Evolutionary conservation across 2,113 vertebrate genomes (phyloP).

Genomic region (Ibidorhyncha struthersii): DNA sequence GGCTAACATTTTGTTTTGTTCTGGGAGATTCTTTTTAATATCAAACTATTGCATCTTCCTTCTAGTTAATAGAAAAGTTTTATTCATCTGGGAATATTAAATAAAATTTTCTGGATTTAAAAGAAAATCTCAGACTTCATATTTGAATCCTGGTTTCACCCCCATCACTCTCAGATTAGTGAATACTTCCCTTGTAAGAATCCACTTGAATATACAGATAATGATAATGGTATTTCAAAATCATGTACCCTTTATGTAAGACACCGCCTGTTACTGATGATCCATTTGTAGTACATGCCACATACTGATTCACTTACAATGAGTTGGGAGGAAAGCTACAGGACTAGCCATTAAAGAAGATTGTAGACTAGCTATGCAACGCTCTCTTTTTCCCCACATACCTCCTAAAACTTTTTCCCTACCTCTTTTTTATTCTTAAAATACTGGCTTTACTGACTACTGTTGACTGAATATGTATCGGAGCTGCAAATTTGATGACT

Average conservation of each 20-base stretch:
- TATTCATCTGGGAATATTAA: neutral
- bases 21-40: neutral
- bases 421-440: neutral
- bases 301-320: neutral
- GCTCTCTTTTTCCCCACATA: rapidly evolving
- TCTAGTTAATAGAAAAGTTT: neutral
- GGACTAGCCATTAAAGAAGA: neutral
- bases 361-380: neutral
- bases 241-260: neutral
- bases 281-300: neutral
- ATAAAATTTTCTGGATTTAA: neutral
- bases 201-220: neutral
- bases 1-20: neutral
- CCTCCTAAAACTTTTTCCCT: neutral
- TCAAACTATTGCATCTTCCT: neutral
- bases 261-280: neutral
- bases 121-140: neutral
- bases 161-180: neutral
- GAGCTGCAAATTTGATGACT: neutral
- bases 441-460: neutral
- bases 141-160: neutral
- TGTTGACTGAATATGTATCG: neutral
- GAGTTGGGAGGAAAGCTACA: neutral
- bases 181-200: neutral
- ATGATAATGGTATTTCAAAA: neutral